Percentiles rank a stretch among this genome's conserved stretches.
These are phyloP conservation scores for Pseudobourletiella spinata DNA, from an alignment of 1,140 invertebrate genomes.

Conservation along the genomic window DNA sequence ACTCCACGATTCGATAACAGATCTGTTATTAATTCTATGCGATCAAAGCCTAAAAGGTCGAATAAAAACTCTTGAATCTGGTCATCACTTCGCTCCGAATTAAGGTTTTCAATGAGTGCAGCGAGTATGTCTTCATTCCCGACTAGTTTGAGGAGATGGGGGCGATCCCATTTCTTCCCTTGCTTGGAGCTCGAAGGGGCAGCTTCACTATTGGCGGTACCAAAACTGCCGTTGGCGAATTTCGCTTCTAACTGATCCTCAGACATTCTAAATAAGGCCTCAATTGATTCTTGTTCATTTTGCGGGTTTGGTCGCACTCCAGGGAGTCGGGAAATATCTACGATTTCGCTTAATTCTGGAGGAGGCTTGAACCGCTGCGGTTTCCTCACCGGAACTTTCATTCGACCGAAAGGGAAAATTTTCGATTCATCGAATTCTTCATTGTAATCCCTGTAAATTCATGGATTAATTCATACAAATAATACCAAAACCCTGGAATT, in stretches of 20 bases:
- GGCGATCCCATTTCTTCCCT: constrained; percentile 24
- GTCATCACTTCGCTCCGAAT: constrained; percentile 55
- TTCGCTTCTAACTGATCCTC: not conserved
- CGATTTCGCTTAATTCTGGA: not conserved
- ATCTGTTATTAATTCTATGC: constrained; percentile 72
- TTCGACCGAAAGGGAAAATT: constrained; percentile 16
- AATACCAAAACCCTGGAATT: no score
- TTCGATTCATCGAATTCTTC: not conserved
- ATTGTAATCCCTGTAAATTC: not conserved
- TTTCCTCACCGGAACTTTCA: not conserved
- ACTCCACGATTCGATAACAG: constrained; percentile 58
- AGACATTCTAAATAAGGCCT: not conserved
- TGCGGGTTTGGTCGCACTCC: not conserved
- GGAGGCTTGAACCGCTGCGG: not conserved
- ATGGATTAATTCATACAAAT: not conserved
- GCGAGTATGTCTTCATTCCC: constrained; percentile 48
- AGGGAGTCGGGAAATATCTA: not conserved
- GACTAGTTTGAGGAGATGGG: constrained; percentile 22
- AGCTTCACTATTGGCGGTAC: not conserved
- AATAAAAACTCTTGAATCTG: constrained; percentile 72
- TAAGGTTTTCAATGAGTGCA: constrained; percentile 51
- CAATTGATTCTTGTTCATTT: not conserved
- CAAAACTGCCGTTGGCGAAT: not conserved
- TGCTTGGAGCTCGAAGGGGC: not conserved
- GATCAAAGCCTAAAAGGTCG: constrained; percentile 76